Percentiles rank a stretch among this genome's conserved stretches.
These are phyloP conservation scores for Calameuta filiformis DNA, from an alignment of 2,888 invertebrate genomes.

Conservation along the genomic window DNA sequence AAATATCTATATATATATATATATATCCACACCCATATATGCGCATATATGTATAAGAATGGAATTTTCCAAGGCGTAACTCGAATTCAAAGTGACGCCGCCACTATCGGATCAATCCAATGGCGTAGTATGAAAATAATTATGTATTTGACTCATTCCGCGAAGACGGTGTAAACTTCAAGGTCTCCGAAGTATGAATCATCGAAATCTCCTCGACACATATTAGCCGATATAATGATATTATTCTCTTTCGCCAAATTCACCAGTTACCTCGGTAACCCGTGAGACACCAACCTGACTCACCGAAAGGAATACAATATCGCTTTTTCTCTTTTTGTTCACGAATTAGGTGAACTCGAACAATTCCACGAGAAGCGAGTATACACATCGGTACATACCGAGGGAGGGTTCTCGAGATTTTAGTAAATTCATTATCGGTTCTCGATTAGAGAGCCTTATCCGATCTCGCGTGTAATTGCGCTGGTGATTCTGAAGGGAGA, in stretches of 20 bases:
- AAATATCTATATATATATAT: neutral
- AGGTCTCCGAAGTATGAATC: conserved; percentile 42
- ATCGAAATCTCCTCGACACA: conserved; percentile 39
- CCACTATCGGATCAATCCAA: neutral
- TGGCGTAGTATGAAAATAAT: neutral
- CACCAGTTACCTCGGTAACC: neutral
- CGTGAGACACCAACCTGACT: neutral
- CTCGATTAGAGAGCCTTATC: neutral
- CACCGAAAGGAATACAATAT: neutral
- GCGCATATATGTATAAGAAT: neutral
- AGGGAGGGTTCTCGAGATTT: neutral
- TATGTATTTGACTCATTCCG: conserved; percentile 8
- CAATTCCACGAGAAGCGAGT: neutral
- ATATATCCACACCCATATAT: no score
- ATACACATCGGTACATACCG: neutral
- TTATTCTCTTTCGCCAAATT: neutral
- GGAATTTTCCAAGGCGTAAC: neutral
- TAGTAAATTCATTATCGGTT: neutral
- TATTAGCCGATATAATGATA: neutral
- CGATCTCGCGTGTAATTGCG: neutral
- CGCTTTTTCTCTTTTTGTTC: neutral
- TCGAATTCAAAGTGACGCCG: neutral
- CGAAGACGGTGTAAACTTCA: conserved; percentile 37
- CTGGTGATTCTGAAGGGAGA: neutral
- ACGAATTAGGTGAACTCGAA: neutral